phyloP scores from a whole-genome alignment of 2,113 vertebrate species.

The Seriola rivoliana region DNA sequence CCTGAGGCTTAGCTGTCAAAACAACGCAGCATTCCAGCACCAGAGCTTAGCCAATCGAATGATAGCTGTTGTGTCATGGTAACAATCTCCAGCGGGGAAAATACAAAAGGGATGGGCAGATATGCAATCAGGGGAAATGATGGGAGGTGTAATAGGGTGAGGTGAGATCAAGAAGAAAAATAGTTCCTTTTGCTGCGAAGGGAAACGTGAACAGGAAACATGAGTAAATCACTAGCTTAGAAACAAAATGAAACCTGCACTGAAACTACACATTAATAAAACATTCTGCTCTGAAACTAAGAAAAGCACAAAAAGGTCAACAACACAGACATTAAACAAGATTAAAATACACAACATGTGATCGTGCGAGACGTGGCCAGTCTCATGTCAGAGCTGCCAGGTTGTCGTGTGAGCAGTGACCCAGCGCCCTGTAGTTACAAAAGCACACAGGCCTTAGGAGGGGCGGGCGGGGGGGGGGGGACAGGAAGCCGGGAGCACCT shows the following conservation, averaged over 20 bases:
- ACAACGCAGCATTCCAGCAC: slow-evolving; percentile 48
- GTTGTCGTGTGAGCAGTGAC: slow-evolving; percentile 45
- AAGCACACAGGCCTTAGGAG: slow-evolving; percentile 42
- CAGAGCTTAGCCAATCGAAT: slow-evolving; percentile 35
- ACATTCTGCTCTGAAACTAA: background rate
- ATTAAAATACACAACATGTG: background rate
- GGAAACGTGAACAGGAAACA: background rate
- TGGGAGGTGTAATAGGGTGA: background rate
- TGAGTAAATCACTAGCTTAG: background rate
- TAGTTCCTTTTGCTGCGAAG: background rate
- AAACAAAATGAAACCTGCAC: background rate
- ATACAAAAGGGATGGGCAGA: slow-evolving; percentile 63
- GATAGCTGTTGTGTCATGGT: slow-evolving; percentile 61
- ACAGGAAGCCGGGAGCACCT: slow-evolving; percentile 70
- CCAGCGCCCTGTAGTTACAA: slow-evolving; percentile 48
- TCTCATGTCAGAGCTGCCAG: background rate
- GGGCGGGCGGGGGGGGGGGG: slow-evolving; percentile 23
- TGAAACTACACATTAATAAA: background rate
- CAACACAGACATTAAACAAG: background rate
- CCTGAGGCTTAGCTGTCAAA: slow-evolving; percentile 72
- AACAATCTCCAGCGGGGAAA: slow-evolving; percentile 75
- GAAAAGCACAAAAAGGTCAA: background rate
- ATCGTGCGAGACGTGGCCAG: too few relatives aligned
- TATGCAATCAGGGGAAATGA: slow-evolving; percentile 14
- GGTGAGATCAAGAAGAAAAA: slow-evolving; percentile 9